These are phyloP conservation scores for Origma solitaria DNA, from an alignment of 2,113 vertebrate species.

Conservation along the genomic window DNA sequence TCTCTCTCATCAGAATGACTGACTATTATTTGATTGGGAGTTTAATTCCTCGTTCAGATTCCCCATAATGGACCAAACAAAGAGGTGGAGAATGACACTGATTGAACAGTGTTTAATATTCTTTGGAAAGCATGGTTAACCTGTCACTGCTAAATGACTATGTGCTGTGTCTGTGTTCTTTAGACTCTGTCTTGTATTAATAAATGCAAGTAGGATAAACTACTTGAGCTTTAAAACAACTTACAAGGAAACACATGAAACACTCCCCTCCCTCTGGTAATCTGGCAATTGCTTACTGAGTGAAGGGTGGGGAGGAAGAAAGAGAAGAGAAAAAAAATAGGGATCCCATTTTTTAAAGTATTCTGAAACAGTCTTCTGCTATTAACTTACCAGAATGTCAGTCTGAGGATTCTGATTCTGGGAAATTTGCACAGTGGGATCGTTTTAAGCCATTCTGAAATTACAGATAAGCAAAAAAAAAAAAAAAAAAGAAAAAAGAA, in stretches of 20 bases:
- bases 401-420: background rate
- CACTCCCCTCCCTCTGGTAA: background rate
- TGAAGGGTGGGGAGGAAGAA: background rate
- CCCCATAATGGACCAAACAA: background rate
- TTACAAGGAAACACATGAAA: background rate
- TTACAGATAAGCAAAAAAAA: background rate
- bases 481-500: background rate
- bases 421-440: background rate
- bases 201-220: constrained; percentile 15
- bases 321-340: background rate
- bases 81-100: background rate
- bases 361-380: background rate
- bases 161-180: background rate
- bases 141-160: background rate
- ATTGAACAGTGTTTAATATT: background rate
- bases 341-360: background rate
- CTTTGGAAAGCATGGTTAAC: background rate
- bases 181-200: background rate
- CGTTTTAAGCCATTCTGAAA: background rate
- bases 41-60: background rate
- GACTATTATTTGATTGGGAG: background rate
- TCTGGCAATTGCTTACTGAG: background rate
- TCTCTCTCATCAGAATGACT: background rate
- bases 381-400: background rate
- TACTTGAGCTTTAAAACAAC: background rate